phyloP scores from a whole-genome alignment of 2,113 vertebrate genomes.

The Microtus montanus region DNA sequence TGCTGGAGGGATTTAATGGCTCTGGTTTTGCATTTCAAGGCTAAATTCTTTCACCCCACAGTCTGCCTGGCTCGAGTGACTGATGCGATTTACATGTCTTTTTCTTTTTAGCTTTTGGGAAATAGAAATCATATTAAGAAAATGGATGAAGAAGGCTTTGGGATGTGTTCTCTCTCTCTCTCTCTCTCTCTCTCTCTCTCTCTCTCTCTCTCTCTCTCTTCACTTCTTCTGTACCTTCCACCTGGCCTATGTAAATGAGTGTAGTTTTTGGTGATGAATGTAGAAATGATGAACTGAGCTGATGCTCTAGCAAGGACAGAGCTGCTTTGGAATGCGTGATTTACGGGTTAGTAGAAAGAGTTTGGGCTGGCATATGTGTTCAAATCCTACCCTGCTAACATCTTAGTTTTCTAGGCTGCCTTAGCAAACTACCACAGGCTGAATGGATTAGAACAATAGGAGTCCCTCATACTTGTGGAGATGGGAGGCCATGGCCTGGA shows the following conservation, averaged over 20 bases:
- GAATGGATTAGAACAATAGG: background rate
- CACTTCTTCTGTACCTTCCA: background rate
- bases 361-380: background rate
- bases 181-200: too few relatives aligned
- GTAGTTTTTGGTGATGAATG: background rate
- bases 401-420: background rate
- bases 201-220: background rate
- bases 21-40: background rate
- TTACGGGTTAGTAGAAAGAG: background rate
- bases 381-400: background rate
- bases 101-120: background rate
- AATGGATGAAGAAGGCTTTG: background rate
- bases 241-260: background rate
- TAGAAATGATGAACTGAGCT: background rate
- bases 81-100: background rate
- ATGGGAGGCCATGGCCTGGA: too few relatives aligned
- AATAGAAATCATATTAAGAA: background rate
- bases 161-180: background rate
- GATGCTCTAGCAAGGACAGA: background rate
- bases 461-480: too few relatives aligned
- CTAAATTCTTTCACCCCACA: background rate
- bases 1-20: background rate
- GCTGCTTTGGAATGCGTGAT: too few relatives aligned
- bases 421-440: accelerated
- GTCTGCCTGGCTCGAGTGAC: background rate